These are phyloP conservation scores for Heterodera filipjevi DNA, from an alignment of 2,888 invertebrate species.

Conservation along the genomic window DNA sequence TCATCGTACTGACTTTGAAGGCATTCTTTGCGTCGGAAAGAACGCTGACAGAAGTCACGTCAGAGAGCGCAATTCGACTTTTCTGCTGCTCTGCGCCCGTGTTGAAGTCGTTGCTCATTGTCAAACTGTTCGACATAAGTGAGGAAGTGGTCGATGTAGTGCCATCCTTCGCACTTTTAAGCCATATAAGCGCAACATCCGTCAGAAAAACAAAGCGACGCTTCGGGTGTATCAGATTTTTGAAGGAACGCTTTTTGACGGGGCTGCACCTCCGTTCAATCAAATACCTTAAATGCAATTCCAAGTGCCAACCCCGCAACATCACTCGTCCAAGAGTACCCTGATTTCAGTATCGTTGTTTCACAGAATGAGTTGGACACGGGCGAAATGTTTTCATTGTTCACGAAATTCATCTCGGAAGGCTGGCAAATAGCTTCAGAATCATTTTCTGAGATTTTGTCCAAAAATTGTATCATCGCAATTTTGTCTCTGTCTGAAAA, in stretches of 20 bases:
- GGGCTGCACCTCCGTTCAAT: constrained; percentile 43
- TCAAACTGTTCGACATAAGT: constrained; percentile 2
- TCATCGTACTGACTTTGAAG: constrained; percentile 48
- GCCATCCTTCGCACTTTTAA: not conserved
- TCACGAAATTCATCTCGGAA: not conserved
- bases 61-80: constrained; percentile 39
- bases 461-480: constrained; percentile 59
- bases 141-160: not conserved
- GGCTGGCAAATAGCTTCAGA: not conserved
- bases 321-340: constrained; percentile 31
- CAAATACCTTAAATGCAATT: constrained; percentile 38
- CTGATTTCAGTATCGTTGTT: constrained; percentile 44
- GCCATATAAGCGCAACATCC: not conserved
- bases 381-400: constrained; percentile 26
- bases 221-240: constrained; percentile 53
- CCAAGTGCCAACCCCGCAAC: not conserved
- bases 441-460: constrained; percentile 46
- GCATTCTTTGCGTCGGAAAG: constrained; percentile 50
- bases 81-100: constrained; percentile 24
- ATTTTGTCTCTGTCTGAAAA: constrained; percentile 53
- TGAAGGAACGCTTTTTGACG: constrained; percentile 49
- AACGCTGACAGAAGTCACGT: constrained; percentile 47
- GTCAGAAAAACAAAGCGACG: constrained; percentile 48
- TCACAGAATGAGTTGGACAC: not conserved
- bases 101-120: not conserved